Evolutionary conservation across 2,888 invertebrate genomes (phyloP).

Genomic region (Congeria kusceri): DNA sequence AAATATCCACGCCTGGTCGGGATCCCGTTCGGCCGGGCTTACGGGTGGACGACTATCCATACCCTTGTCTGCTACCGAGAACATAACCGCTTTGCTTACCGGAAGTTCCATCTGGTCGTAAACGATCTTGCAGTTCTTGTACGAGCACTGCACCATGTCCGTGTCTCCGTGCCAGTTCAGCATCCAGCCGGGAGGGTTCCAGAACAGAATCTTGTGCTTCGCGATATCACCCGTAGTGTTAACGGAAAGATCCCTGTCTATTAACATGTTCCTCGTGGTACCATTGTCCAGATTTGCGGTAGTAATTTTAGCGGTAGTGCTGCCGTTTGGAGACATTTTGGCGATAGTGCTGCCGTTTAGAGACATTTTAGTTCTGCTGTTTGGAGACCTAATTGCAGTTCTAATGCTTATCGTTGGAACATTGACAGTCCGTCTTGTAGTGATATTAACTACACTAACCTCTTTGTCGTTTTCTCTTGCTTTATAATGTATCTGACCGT

Average conservation of each 20-base stretch:
- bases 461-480: too few relatives aligned
- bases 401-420: too few relatives aligned
- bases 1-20: constrained; percentile 46
- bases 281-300: too few relatives aligned
- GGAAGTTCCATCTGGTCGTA: constrained; percentile 13
- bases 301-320: too few relatives aligned
- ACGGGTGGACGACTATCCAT: constrained; percentile 13
- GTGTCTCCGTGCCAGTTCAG: constrained; percentile 12
- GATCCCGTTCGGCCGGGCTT: constrained; percentile 12
- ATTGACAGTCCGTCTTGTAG: too few relatives aligned
- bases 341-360: too few relatives aligned
- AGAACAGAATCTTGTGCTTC: constrained; percentile 24
- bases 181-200: constrained; percentile 35
- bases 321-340: too few relatives aligned
- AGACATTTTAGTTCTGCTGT: too few relatives aligned
- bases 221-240: constrained; percentile 6
- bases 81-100: constrained; percentile 30
- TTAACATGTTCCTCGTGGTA: too few relatives aligned
- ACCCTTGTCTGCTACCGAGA: constrained; percentile 25
- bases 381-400: too few relatives aligned
- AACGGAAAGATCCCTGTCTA: constrained; percentile 12
- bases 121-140: constrained; percentile 37
- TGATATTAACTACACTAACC: too few relatives aligned
- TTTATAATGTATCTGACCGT: too few relatives aligned
- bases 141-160: constrained; percentile 22